A percentile compares a stretch with the other conserved stretches of the same genome.
phyloP scores from a whole-genome alignment of 2,113 vertebrate species.

The Balaeniceps rex region DNA sequence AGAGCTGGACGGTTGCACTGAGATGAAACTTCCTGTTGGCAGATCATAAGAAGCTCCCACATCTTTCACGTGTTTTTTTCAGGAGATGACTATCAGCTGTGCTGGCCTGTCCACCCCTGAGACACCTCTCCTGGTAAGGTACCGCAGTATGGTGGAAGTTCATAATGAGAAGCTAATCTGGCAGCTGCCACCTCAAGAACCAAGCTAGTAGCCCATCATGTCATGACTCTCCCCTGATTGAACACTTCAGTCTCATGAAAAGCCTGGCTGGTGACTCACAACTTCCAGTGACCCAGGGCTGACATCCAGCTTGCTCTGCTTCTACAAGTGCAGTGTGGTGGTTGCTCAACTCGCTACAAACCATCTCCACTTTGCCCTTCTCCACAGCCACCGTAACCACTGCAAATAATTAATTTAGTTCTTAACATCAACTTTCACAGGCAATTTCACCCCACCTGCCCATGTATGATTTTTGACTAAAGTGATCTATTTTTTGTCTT shows the following conservation, averaged over 20 bases:
- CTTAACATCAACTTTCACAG: neutral
- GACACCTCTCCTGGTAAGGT: neutral
- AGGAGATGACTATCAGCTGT: neutral
- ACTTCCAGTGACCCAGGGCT: neutral
- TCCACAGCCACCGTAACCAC: neutral
- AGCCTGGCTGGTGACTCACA: neutral
- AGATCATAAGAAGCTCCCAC: neutral
- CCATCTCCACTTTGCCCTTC: neutral
- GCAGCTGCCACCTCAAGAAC: neutral
- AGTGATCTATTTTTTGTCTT: neutral
- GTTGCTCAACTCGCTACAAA: neutral
- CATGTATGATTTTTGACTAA: neutral
- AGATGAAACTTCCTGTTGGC: neutral
- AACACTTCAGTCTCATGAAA: neutral
- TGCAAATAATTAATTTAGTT: neutral
- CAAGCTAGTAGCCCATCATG: rapidly evolving
- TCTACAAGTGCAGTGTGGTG: neutral
- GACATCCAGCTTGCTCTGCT: neutral
- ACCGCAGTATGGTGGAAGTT: neutral
- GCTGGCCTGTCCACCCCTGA: neutral
- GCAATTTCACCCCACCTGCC: neutral
- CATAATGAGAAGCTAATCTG: neutral
- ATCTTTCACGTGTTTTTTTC: neutral
- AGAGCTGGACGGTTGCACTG: neutral
- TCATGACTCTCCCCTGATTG: rapidly evolving